Evolutionary conservation across 2,888 invertebrate genomes (phyloP).

Genomic region (Aricia artaxerxes): DNA sequence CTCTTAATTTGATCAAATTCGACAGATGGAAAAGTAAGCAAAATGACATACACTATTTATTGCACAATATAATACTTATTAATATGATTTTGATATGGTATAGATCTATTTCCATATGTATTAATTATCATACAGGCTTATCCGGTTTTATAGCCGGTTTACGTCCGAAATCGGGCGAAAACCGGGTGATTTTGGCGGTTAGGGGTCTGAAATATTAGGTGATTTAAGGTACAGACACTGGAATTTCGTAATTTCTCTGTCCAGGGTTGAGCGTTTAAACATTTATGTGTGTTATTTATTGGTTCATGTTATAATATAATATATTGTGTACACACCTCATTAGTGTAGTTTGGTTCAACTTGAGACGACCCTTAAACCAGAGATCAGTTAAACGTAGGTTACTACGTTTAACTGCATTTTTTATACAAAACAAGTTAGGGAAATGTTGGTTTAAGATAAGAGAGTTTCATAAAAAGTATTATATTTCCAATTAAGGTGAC

Average conservation of each 20-base stretch:
- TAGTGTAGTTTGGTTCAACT: neutral
- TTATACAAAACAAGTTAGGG: too few species aligned
- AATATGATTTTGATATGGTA: neutral
- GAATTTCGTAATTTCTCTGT: conserved; percentile 35
- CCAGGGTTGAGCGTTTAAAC: conserved; percentile 5
- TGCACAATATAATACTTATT: too few species aligned
- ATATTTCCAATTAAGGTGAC: too few species aligned
- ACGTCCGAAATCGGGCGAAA: neutral
- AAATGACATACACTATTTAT: too few species aligned
- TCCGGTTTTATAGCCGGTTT: neutral
- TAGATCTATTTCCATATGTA: neutral
- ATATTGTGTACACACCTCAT: neutral
- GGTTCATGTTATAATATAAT: conserved; percentile 4
- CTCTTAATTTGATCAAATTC: too few species aligned
- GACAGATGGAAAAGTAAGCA: too few species aligned
- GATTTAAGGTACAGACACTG: conserved; percentile 35
- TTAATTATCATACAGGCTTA: neutral
- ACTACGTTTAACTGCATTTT: too few species aligned
- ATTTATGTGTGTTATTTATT: conserved; percentile 19
- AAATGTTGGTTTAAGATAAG: too few species aligned
- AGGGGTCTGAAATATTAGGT: conserved; percentile 39
- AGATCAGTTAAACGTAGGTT: too few species aligned
- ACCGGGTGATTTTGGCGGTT: conserved; percentile 31
- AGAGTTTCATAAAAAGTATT: too few species aligned
- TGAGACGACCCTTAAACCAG: too few species aligned